Evolutionary conservation across 2,797 vertebrate species (phyloP).

Genomic region (Dermochelys coriacea): DNA sequence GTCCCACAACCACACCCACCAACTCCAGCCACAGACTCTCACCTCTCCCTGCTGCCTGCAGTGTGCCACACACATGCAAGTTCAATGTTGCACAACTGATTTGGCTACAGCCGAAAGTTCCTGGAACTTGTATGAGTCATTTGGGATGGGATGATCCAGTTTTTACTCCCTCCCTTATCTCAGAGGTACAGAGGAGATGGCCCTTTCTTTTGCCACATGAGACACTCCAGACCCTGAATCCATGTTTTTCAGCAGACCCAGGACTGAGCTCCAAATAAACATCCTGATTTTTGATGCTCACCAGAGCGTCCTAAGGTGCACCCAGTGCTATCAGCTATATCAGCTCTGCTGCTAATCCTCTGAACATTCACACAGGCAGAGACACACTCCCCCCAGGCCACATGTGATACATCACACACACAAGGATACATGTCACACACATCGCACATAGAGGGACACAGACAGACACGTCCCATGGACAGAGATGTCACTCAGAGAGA

Average conservation of each 20-base stretch:
- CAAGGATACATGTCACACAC: background rate
- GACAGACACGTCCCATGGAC: background rate
- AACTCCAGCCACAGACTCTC: background rate
- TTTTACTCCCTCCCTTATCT: background rate
- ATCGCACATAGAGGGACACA: background rate
- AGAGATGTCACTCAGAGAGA: background rate
- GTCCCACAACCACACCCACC: background rate
- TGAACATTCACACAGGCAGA: background rate
- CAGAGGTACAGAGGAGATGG: background rate
- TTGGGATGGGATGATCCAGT: background rate
- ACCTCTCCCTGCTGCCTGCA: background rate
- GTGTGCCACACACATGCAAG: background rate
- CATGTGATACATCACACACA: background rate
- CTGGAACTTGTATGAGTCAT: background rate
- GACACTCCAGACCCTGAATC: fast-evolving
- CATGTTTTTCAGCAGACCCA: fast-evolving
- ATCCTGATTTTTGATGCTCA: fast-evolving
- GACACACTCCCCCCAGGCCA: background rate
- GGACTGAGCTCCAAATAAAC: fast-evolving
- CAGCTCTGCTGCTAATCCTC: background rate
- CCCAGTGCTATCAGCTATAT: background rate
- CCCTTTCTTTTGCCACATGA: background rate
- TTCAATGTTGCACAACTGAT: background rate
- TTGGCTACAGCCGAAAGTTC: background rate
- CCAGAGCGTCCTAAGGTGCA: fast-evolving